Conservation (phyloP, 53 echinoderm and acorn worm genomes). For the Pentamera pediparva region DNA sequence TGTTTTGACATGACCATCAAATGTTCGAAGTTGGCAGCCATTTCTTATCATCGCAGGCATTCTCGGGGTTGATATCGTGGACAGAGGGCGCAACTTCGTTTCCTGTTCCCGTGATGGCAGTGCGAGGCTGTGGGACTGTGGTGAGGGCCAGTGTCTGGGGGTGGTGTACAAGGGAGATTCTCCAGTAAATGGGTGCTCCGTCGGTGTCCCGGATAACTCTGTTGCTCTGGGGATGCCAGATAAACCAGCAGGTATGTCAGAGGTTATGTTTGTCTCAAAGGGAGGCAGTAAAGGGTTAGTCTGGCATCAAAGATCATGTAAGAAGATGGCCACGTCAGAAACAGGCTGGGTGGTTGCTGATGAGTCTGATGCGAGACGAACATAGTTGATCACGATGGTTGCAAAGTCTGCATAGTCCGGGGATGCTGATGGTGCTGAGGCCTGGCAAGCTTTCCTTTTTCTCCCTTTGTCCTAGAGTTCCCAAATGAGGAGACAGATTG, state of each 20-base stretch:
- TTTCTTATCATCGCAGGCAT: slow-evolving; percentile 46
- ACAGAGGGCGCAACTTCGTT: slow-evolving; percentile 84
- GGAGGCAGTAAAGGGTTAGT: no score
- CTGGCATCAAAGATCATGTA: no score
- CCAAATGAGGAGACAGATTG: no score
- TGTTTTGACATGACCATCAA: not conserved
- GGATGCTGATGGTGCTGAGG: no score
- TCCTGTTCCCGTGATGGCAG: slow-evolving; percentile 84
- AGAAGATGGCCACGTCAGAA: not conserved
- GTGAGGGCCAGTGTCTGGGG: slow-evolving; percentile 66
- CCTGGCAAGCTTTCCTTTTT: no score
- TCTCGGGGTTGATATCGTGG: slow-evolving; percentile 66
- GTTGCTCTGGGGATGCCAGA: slow-evolving; percentile 64
- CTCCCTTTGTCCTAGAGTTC: no score
- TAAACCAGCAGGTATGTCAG: slow-evolving; percentile 49
- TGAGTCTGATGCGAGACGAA: no score
- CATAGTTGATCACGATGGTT: no score
- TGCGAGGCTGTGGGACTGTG: slow-evolving; percentile 93
- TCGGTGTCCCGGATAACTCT: slow-evolving; percentile 49
- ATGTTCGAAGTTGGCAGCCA: not conserved
- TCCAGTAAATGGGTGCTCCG: slow-evolving; percentile 73
- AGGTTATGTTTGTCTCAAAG: no score
- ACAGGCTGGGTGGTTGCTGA: not conserved
- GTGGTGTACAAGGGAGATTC: slow-evolving; percentile 51
- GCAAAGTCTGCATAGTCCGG: no score